Evolutionary conservation across 2,797 vertebrate species (phyloP).

Genomic region (Thripadectes ignobilis): DNA sequence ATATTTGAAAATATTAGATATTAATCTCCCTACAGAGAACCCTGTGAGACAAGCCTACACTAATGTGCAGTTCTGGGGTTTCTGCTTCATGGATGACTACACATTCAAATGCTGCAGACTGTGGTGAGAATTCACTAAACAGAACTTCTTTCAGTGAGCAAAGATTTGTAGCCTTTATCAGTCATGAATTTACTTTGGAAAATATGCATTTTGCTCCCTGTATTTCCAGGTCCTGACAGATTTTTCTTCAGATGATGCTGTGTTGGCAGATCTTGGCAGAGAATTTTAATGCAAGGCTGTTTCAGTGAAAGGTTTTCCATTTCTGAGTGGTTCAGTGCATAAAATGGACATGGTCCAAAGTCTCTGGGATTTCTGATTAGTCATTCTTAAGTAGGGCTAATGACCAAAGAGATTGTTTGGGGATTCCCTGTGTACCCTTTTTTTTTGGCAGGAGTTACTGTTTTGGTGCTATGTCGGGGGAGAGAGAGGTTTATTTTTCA

Average conservation of each 20-base stretch:
- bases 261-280: not conserved
- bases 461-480: not conserved
- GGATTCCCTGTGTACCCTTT: fast-evolving
- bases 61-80: not conserved
- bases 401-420: not conserved
- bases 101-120: not conserved
- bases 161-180: not conserved
- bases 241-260: not conserved
- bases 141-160: not conserved
- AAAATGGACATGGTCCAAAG: not conserved
- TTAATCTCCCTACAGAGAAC: not conserved
- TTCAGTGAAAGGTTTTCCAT: not conserved
- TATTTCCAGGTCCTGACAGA: not conserved
- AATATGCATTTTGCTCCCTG: not conserved
- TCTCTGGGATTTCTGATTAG: not conserved
- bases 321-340: not conserved
- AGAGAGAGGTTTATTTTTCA: not conserved
- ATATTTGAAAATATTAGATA: conserved; percentile 16
- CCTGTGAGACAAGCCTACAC: not conserved
- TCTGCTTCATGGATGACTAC: not conserved
- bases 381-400: not conserved
- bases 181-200: not conserved
- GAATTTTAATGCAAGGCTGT: not conserved
- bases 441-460: not conserved
- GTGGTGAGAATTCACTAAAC: not conserved